Percentiles rank a stretch among this genome's conserved stretches.
These are phyloP conservation scores for Mormyrops boulengeri DNA, from an alignment of 2,797 vertebrate species.

Conservation along the genomic window DNA sequence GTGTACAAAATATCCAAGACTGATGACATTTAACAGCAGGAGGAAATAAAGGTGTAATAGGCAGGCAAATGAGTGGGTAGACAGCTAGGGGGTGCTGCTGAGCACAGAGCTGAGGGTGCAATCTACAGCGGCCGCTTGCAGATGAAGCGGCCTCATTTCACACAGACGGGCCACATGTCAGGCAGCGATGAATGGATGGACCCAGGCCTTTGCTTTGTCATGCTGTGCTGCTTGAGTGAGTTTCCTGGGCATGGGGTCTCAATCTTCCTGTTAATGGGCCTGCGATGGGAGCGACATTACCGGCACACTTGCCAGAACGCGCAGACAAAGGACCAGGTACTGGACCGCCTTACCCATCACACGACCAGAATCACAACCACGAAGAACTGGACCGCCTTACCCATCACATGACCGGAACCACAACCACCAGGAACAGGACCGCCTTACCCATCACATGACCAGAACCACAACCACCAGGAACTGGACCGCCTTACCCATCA, in stretches of 20 bases:
- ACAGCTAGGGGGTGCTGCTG: not conserved
- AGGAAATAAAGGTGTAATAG: not conserved
- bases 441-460: not conserved
- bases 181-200: not conserved
- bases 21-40: not conserved
- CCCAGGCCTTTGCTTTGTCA: not conserved
- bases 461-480: not conserved
- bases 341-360: too few species aligned
- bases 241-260: not conserved
- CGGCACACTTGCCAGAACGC: not conserved
- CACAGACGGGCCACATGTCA: not conserved
- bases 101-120: not conserved
- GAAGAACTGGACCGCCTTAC: too few species aligned
- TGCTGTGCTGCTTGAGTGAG: not conserved
- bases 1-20: not conserved
- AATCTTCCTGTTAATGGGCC: slow-evolving; percentile 7
- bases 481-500: too few species aligned
- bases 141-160: not conserved
- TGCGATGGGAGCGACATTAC: not conserved
- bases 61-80: not conserved
- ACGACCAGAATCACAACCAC: not conserved
- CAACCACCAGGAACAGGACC: not conserved
- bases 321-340: not conserved
- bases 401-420: not conserved
- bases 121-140: not conserved